These are phyloP conservation scores for Lepidurus couesii DNA, from an alignment of 1,140 invertebrate genomes.

Conservation along the genomic window DNA sequence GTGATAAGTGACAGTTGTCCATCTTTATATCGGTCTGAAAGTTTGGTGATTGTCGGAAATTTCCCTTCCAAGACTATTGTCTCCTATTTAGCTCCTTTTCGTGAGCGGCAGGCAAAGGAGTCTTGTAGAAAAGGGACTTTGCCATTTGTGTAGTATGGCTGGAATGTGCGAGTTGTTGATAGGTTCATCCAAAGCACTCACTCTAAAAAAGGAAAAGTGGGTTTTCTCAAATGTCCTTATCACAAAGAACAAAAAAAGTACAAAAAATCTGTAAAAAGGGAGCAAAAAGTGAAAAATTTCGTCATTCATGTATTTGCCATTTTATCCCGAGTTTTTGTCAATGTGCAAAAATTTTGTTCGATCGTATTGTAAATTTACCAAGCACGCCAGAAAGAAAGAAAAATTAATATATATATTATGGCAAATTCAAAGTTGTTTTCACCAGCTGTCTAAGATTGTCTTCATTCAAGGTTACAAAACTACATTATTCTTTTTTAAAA, in stretches of 20 bases:
- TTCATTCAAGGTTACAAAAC: too few relatives aligned
- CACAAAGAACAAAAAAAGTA: slow-evolving; percentile 20
- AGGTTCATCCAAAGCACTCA: slow-evolving; percentile 7
- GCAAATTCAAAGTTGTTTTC: background rate
- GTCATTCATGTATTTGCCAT: slow-evolving; percentile 22
- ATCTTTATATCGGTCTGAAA: background rate
- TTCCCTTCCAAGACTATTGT: too few relatives aligned
- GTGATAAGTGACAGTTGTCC: slow-evolving; percentile 14
- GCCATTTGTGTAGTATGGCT: background rate
- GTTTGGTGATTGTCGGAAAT: background rate
- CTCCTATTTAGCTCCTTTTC: too few relatives aligned
- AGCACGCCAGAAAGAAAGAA: slow-evolving; percentile 9
- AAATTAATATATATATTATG: background rate
- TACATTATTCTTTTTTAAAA: too few relatives aligned
- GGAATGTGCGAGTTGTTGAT: background rate
- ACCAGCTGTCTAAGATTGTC: too few relatives aligned
- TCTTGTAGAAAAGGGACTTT: background rate
- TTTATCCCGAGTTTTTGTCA: background rate
- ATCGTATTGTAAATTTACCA: background rate
- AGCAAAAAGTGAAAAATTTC: background rate
- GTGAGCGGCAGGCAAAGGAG: background rate
- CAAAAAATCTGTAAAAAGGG: background rate
- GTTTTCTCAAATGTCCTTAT: slow-evolving; percentile 19
- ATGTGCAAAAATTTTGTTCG: slow-evolving; percentile 14
- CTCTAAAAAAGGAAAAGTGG: background rate